Evolutionary conservation across 2,113 vertebrate species (phyloP).

Genomic region (Recurvirostra avosetta): DNA sequence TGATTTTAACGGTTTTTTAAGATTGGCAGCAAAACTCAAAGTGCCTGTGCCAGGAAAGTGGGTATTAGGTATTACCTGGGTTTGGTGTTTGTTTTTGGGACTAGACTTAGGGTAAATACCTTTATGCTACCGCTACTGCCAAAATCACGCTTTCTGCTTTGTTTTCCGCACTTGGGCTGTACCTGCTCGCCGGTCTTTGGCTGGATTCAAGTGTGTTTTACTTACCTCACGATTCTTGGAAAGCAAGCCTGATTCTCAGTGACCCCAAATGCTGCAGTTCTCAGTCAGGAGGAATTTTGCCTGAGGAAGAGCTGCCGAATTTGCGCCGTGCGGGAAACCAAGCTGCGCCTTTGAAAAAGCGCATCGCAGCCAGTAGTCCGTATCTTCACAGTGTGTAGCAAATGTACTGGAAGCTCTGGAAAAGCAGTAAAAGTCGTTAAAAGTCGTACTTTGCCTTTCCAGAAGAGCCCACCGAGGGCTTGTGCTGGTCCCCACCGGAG

Average conservation of each 20-base stretch:
- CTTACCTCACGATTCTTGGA: constrained; percentile 33
- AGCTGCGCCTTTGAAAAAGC: background rate
- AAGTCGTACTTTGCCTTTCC: background rate
- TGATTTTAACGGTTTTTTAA: background rate
- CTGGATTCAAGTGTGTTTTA: background rate
- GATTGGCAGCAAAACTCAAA: background rate
- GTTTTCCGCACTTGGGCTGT: background rate
- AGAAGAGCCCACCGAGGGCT: background rate
- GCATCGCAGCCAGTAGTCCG: accelerated
- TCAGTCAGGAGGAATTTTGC: background rate
- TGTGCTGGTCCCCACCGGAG: background rate
- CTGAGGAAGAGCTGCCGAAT: background rate
- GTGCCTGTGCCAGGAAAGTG: background rate
- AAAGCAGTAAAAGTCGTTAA: background rate
- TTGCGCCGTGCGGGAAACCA: background rate
- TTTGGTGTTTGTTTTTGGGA: constrained; percentile 28
- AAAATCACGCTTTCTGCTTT: background rate
- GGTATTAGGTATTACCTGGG: background rate
- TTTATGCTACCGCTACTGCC: background rate
- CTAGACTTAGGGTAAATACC: constrained; percentile 19
- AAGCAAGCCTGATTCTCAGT: background rate
- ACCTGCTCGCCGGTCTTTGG: background rate
- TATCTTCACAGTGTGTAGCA: background rate
- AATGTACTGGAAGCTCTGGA: background rate
- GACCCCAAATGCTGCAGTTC: background rate